Conservation (phyloP, 2,797 vertebrate genomes). For the Mus spretus region DNA sequence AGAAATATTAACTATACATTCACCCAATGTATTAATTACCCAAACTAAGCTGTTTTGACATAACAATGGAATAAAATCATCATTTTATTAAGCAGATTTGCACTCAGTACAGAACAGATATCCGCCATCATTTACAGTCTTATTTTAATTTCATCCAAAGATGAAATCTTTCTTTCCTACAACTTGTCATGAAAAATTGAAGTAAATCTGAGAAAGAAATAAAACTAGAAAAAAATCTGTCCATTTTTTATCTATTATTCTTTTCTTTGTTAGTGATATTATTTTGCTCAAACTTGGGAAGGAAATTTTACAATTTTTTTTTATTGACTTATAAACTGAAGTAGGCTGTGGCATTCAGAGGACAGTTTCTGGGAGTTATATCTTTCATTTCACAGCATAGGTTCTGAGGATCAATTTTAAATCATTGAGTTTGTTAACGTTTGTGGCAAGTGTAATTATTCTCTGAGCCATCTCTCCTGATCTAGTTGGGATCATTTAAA, state of each 20-base stretch:
- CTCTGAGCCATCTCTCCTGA: background rate
- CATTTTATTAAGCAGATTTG: conserved; percentile 5
- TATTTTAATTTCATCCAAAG: background rate
- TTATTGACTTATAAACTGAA: background rate
- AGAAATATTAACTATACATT: background rate
- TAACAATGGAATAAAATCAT: background rate
- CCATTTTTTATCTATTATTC: background rate
- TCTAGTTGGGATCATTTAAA: background rate
- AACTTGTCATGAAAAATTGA: background rate
- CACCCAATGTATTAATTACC: background rate
- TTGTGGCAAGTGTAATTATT: background rate
- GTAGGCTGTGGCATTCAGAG: background rate
- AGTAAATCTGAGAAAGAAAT: background rate
- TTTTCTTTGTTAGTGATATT: background rate
- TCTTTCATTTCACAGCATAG: background rate
- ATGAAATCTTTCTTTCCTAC: background rate
- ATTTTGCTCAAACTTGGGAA: background rate
- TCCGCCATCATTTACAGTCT: background rate
- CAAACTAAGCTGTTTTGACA: background rate
- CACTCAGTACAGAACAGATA: background rate
- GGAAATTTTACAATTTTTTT: background rate
- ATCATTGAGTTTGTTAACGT: background rate
- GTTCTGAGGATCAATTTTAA: background rate
- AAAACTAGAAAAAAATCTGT: background rate
- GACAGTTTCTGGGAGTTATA: background rate